Percentiles rank a stretch among this genome's conserved stretches.
phyloP scores from a whole-genome alignment of 2,888 invertebrate genomes.

The Pammene fasciana region DNA sequence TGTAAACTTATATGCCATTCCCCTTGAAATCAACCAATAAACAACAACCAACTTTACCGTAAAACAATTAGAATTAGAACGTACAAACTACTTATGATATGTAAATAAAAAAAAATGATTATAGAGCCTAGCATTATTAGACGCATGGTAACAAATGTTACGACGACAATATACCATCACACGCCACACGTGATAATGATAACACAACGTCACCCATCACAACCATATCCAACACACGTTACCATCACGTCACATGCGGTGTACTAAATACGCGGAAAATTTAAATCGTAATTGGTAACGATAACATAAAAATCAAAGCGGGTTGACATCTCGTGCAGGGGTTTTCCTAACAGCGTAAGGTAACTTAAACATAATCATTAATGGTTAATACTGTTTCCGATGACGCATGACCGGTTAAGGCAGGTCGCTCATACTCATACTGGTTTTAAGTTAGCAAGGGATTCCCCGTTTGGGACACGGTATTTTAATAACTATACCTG shows the following conservation, averaged over 20 bases:
- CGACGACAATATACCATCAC: no score
- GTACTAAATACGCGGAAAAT: neutral
- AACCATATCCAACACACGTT: no score
- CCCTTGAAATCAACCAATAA: no score
- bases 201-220: no score
- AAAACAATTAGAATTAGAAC: no score
- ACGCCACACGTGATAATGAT: no score
- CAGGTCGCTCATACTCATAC: neutral
- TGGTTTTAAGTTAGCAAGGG: conserved; percentile 2
- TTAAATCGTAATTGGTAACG: neutral
- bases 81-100: no score
- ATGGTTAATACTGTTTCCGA: conserved; percentile 16
- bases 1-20: no score
- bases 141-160: no score
- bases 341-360: conserved; percentile 15
- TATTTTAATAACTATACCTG: conserved; percentile 4
- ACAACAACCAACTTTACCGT: no score
- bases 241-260: no score
- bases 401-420: conserved; percentile 30
- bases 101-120: neutral
- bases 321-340: neutral
- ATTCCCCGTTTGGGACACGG: conserved; percentile 16
- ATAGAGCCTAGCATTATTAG: no score
- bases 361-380: conserved; percentile 13
- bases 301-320: neutral